These are phyloP conservation scores for Eristalis arbustorum DNA, from an alignment of 2,888 invertebrate species.

Conservation along the genomic window DNA sequence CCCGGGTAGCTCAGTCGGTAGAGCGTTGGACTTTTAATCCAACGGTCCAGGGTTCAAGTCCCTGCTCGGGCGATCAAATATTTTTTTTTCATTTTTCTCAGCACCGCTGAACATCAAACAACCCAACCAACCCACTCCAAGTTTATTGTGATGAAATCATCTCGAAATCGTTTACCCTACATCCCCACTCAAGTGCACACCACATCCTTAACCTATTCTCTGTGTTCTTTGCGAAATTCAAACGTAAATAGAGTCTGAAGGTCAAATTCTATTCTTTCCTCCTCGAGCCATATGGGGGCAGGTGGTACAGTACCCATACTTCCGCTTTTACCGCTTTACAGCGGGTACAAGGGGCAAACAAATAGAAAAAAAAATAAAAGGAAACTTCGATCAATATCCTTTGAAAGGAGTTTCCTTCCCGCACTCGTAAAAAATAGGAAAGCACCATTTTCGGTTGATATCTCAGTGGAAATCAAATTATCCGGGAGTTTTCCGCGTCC, in stretches of 20 bases:
- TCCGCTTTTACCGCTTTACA: conserved; percentile 13
- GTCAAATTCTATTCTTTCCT: neutral
- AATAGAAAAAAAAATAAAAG: neutral
- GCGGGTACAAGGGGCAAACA: neutral
- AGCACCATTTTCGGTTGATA: conserved; percentile 32
- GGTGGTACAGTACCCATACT: neutral
- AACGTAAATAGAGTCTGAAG: conserved; percentile 31
- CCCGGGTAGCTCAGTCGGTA: conserved; percentile 70
- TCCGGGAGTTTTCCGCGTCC: conserved; percentile 20
- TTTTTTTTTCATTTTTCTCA: conserved; percentile 4
- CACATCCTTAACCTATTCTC: neutral
- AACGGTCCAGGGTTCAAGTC: conserved; percentile 71
- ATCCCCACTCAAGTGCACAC: neutral
- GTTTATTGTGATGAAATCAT: conserved; percentile 27
- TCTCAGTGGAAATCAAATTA: conserved; percentile 53
- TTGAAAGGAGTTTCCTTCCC: conserved; percentile 10
- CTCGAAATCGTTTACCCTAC: conserved; percentile 11
- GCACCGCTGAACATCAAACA: neutral
- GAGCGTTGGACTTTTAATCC: conserved; percentile 71
- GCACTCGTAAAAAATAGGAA: conserved; percentile 3
- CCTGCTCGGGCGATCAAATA: conserved; percentile 57
- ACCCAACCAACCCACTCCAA: neutral
- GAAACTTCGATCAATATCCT: conserved; percentile 27
- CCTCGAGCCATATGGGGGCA: neutral
- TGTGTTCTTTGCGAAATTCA: neutral